phyloP scores from a whole-genome alignment of 2,113 vertebrate genomes.

The Anser brachyrhynchus region DNA sequence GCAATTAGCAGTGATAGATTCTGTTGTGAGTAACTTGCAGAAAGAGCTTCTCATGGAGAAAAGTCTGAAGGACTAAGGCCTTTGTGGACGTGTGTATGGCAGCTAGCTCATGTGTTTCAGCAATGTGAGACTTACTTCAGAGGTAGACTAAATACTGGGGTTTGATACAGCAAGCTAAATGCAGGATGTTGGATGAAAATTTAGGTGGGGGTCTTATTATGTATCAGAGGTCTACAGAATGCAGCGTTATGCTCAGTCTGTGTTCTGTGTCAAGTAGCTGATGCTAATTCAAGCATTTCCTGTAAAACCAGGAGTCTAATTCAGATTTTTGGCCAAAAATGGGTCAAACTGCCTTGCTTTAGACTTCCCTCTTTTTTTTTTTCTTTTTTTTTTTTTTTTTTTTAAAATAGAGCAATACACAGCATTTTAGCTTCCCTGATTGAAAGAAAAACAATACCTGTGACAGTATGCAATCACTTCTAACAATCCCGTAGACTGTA shows the following conservation, averaged over 20 bases:
- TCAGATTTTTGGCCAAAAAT: not conserved
- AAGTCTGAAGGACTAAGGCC: not conserved
- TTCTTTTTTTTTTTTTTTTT: not conserved
- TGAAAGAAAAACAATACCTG: fast-evolving
- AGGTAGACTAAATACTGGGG: not conserved
- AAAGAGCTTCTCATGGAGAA: not conserved
- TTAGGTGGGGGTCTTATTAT: not conserved
- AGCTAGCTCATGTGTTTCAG: not conserved
- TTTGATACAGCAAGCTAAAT: not conserved
- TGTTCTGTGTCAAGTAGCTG: not conserved
- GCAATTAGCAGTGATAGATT: not conserved
- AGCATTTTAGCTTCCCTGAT: not conserved
- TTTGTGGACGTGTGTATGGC: not conserved
- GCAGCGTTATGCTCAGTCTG: not conserved
- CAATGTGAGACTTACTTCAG: not conserved
- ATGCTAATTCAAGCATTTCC: not conserved
- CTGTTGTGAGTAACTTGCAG: not conserved
- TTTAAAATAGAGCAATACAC: not conserved
- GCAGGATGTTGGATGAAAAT: not conserved
- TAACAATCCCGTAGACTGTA: not conserved
- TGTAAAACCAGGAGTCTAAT: not conserved
- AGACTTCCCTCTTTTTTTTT: not conserved
- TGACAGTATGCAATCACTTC: not conserved
- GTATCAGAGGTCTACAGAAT: not conserved
- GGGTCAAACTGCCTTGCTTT: not conserved